Base-by-base conservation (phyloP, 53 echinoderm and acorn worm genomes). In the Zoroaster sp. region DNA sequence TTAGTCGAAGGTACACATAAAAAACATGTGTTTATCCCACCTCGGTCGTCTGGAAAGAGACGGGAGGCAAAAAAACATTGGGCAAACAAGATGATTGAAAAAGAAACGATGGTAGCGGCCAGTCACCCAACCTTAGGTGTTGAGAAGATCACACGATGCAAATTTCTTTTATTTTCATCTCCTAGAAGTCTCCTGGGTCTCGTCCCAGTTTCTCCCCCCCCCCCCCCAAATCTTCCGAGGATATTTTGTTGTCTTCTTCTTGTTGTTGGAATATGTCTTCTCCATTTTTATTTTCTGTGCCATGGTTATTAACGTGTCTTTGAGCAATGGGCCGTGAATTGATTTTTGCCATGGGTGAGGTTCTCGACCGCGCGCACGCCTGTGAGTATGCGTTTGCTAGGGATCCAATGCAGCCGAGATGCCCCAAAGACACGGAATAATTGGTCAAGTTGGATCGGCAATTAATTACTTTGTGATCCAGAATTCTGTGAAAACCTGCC, bases 401-500 rank as follows among this genome's bases (percentile, higher is more conserved):
- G n/a, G n/a, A n/a, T n/a, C n/a, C n/a, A n/a, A n/a, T n/a, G n/a
- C n/a, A n/a, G n/a, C 40, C 73, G 44, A 76, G 36, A 67, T 82
- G 82, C 82, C 82, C 68, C 32, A 32, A 39, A 82, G 82, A 67
- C 43, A 43, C 44, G 15, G 82, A 82, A 82, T 82, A 82, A 82
- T 82, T 80, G 79, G 89, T 89, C 80, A 89, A 80, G 79, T 80
- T 80, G 69, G 80, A 89, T 89, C 80, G 79, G 89, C 78, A 80
- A 79, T 89, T 89, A 89, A 89, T 80, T 89, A 78, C 89, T 71
- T 89, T 80, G 71, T 89, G 89, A 89, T 80, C 89, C 89, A 78
- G 79, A 89, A n/a, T n/a, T n/a, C n/a, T n/a, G n/a, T n/a, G 51
- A 80, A 78, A 70, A 69, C n/a, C n/a, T n/a, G 80, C 80, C 35